These are phyloP conservation scores for Dendropsophus ebraccatus DNA, from an alignment of 2,113 vertebrate genomes.

Conservation along the genomic window DNA sequence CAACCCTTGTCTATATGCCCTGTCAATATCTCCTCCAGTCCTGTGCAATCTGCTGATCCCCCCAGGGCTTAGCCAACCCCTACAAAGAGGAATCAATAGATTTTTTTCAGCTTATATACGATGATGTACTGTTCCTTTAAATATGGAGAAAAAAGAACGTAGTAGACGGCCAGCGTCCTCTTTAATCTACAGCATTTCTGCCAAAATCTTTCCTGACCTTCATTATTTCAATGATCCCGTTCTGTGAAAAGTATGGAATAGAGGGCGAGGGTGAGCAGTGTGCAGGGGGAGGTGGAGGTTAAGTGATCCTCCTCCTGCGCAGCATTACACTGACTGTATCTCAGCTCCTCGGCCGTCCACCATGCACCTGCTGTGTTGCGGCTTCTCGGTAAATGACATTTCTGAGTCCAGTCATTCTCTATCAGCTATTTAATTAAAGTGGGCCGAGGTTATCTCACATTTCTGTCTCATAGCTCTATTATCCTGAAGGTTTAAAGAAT, in stretches of 20 bases:
- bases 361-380: neutral
- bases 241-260: neutral
- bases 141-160: neutral
- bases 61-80: too few relatives aligned
- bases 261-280: neutral
- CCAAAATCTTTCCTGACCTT: neutral
- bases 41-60: too few relatives aligned
- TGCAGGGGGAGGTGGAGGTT: neutral
- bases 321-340: neutral
- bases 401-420: neutral
- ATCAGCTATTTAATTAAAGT: constrained; percentile 25
- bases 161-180: neutral
- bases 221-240: constrained; percentile 11
- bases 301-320: neutral
- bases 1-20: too few relatives aligned
- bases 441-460: constrained; percentile 1
- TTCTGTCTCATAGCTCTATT: constrained; percentile 27
- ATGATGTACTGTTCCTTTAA: neutral
- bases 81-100: too few relatives aligned
- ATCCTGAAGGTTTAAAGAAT: constrained; percentile 25
- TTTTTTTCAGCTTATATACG: too few relatives aligned
- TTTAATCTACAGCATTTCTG: neutral
- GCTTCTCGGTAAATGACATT: neutral
- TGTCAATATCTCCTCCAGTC: too few relatives aligned
- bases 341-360: neutral